Percentiles rank a stretch among this genome's conserved stretches.
phyloP scores from a whole-genome alignment of 2,113 vertebrate species.

The Phalacrocorax aristotelis region DNA sequence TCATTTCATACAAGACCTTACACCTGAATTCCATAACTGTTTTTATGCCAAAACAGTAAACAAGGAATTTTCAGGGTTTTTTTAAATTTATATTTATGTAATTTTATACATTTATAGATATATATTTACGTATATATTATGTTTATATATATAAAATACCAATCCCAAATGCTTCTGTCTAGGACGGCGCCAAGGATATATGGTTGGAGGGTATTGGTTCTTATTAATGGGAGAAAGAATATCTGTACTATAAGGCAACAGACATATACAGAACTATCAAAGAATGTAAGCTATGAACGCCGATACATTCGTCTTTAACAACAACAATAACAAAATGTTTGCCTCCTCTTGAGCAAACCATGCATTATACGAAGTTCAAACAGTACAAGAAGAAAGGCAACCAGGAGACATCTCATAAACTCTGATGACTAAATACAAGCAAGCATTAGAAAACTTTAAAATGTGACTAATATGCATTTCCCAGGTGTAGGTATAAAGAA shows the following conservation, averaged over 20 bases:
- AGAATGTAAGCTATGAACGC: neutral
- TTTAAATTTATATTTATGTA: too few relatives aligned
- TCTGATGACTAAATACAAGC: conserved; percentile 14
- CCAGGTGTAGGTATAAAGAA: neutral
- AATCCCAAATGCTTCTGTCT: neutral
- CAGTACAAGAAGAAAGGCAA: neutral
- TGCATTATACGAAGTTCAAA: neutral
- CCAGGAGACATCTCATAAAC: neutral
- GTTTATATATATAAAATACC: neutral
- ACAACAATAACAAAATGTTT: neutral
- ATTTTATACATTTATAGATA: too few relatives aligned
- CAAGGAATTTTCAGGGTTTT: neutral
- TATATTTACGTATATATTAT: too few relatives aligned
- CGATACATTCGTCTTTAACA: neutral
- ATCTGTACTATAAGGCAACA: neutral
- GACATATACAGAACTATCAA: neutral
- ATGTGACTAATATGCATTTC: neutral
- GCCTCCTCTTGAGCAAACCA: neutral
- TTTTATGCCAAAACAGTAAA: neutral
- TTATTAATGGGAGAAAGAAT: neutral
- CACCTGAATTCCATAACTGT: neutral
- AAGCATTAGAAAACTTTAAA: neutral
- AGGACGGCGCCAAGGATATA: neutral
- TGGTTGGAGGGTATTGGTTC: neutral
- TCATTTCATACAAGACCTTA: neutral